Percentiles rank a stretch among this genome's conserved stretches.
Conservation (phyloP, 2,888 invertebrate species). For the Luperina testacea region DNA sequence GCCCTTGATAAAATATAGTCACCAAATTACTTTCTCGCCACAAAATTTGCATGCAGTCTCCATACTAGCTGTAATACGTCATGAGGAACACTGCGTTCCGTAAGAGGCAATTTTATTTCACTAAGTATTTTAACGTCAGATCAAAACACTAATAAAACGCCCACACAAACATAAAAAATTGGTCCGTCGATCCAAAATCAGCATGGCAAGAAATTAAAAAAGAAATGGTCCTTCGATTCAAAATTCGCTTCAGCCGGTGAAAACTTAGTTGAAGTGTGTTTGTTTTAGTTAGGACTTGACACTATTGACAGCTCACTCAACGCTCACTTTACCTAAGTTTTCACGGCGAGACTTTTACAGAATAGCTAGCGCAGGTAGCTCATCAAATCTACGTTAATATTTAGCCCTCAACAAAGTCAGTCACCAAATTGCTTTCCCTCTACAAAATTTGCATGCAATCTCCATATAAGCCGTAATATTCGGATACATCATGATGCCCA, state of each 20-base stretch:
- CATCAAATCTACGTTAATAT: not conserved
- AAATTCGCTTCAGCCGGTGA: not conserved
- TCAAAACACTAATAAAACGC: not conserved
- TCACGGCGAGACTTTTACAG: too few relatives aligned
- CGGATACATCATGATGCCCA: constrained; percentile 40
- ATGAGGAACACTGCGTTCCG: too few relatives aligned
- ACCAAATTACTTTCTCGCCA: not conserved
- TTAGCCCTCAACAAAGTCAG: not conserved
- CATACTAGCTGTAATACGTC: too few relatives aligned
- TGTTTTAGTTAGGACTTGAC: too few relatives aligned
- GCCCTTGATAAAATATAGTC: too few relatives aligned
- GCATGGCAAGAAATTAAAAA: too few relatives aligned
- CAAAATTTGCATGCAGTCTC: too few relatives aligned
- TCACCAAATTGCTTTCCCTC: not conserved
- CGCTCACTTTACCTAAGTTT: too few relatives aligned
- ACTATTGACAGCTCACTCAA: too few relatives aligned
- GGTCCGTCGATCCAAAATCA: not conserved
- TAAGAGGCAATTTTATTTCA: not conserved
- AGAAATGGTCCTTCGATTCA: not conserved
- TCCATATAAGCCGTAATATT: constrained; percentile 3
- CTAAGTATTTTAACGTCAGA: not conserved
- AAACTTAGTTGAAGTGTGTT: too few relatives aligned
- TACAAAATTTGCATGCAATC: not conserved
- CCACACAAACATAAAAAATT: not conserved
- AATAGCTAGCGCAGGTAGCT: too few relatives aligned